Percentiles rank a stretch among this genome's conserved stretches.
phyloP scores from a whole-genome alignment of 1,140 invertebrate genomes.

The Eriocheir sinensis region DNA sequence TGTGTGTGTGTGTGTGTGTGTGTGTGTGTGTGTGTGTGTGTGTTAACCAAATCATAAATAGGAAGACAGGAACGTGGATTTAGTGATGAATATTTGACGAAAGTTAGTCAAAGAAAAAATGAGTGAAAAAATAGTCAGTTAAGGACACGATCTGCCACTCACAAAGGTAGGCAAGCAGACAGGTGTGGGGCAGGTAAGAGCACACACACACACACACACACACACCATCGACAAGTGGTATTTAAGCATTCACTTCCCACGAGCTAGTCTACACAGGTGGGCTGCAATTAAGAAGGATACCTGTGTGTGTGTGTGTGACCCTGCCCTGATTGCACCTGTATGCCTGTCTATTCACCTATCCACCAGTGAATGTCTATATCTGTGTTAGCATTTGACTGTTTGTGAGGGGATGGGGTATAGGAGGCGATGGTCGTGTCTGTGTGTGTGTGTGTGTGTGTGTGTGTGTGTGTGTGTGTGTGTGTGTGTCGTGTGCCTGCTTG shows the following conservation, averaged over 20 bases:
- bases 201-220: slow-evolving; percentile 5
- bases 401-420: too few relatives aligned
- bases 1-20: too few relatives aligned
- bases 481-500: not conserved
- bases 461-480: slow-evolving; percentile 22
- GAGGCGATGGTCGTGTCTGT: too few relatives aligned
- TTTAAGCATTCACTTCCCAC: not conserved
- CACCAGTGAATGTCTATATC: not conserved
- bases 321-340: not conserved
- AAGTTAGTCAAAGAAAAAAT: not conserved
- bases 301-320: slow-evolving; percentile 8
- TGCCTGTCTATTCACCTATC: too few relatives aligned
- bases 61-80: not conserved
- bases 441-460: slow-evolving; percentile 22
- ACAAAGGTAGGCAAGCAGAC: not conserved
- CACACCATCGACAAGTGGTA: not conserved
- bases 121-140: not conserved
- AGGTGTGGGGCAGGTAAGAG: not conserved
- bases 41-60: too few relatives aligned
- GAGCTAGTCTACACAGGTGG: not conserved
- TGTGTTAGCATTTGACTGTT: not conserved
- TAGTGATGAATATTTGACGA: not conserved
- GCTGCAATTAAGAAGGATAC: not conserved
- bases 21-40: too few relatives aligned
- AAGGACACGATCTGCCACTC: not conserved